phyloP scores from a whole-genome alignment of 2,113 vertebrate species.

The Osmerus eperlanus region DNA sequence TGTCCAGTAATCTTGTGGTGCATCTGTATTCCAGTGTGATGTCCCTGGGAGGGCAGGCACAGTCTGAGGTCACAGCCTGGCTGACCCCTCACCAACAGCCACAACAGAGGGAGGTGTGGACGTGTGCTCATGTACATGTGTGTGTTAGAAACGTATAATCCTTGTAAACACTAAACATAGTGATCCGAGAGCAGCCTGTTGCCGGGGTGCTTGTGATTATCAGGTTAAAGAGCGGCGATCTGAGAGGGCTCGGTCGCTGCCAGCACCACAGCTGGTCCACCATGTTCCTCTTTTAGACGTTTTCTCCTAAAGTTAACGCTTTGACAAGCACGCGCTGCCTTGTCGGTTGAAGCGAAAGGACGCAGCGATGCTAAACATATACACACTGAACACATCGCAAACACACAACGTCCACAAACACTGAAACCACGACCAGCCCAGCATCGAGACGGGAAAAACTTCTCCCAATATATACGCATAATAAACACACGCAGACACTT shows the following conservation, averaged over 20 bases:
- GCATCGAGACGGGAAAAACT: background rate
- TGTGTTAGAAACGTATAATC: background rate
- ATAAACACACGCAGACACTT: constrained; percentile 3
- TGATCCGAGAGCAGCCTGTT: background rate
- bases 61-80: no score
- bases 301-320: background rate
- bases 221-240: background rate
- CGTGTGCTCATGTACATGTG: background rate
- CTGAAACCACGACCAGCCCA: background rate
- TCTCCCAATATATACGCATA: background rate
- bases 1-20: no score
- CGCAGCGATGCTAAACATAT: background rate
- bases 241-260: background rate
- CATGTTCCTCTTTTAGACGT: background rate
- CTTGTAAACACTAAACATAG: background rate
- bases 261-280: background rate
- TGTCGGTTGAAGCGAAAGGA: background rate
- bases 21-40: no score
- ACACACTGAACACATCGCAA: background rate
- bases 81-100: background rate
- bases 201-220: background rate
- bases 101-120: background rate
- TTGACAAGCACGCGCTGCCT: background rate
- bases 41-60: no score
- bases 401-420: background rate